Percentiles rank a stretch among this genome's conserved stretches.
Evolutionary conservation across 2,113 vertebrate species (phyloP).

Genomic region (Paedocypris sp.): DNA sequence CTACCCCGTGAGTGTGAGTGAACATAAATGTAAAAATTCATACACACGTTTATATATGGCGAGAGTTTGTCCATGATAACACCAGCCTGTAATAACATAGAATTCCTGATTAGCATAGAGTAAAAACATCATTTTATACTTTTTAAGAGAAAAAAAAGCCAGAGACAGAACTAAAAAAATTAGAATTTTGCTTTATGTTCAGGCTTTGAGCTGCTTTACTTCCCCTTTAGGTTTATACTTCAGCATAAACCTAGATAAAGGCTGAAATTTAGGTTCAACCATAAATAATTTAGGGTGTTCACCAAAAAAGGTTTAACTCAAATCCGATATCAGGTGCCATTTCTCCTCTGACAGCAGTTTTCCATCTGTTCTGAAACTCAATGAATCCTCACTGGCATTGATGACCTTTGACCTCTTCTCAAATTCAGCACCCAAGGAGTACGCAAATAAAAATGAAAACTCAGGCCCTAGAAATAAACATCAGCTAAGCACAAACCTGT

Average conservation of each 20-base stretch:
- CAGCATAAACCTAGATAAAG: no score
- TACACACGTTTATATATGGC: conserved; percentile 51
- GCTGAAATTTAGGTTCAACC: no score
- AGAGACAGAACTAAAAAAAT: no score
- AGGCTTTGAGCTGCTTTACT: no score
- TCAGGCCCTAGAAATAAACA: no score
- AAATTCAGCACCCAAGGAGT: neutral
- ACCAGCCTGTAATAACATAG: conserved; percentile 50
- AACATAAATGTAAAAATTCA: neutral
- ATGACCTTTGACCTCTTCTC: conserved; percentile 5
- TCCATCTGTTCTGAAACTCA: conserved; percentile 28
- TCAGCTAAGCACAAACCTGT: no score
- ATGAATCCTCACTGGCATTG: neutral
- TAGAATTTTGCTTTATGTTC: no score
- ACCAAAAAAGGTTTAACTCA: no score
- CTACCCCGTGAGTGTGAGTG: neutral
- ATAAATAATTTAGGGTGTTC: no score
- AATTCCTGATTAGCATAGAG: neutral
- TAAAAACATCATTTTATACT: neutral
- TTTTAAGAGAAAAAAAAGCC: no score
- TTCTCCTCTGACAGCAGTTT: conserved; percentile 7
- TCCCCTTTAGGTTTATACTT: no score
- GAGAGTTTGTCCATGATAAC: conserved; percentile 58
- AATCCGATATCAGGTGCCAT: conserved; percentile 19
- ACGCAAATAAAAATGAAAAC: no score